Base-by-base conservation (phyloP, 2,888 invertebrate species). In the Hetaerina titia region DNA sequence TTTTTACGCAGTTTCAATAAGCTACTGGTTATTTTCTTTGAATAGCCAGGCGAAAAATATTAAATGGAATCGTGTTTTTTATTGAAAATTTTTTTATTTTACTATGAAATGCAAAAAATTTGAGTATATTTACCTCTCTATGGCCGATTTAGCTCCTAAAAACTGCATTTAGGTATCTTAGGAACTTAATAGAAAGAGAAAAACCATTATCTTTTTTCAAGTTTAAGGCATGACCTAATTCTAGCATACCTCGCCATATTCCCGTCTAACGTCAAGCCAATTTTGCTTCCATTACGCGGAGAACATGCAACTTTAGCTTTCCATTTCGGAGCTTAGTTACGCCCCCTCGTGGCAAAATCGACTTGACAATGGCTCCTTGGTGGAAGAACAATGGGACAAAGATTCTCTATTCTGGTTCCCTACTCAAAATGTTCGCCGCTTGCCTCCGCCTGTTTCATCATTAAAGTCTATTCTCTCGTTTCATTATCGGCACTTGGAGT, bases 381-480 rank as follows among this genome's bases (percentile, higher is more conserved):
- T 90, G 31, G 19, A 19, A 19, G 90, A 56, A 90, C 64, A 90
- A 64, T 90, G 56, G 64, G 22, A 22, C 45, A 90, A 64, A 90
- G 90, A 90, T 45, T 31, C 45, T 19, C 69, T 64, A 45, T 63
- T 31, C 45, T 45, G 90, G 63, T 22, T 45, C 45, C 45, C n/a
- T 22, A 45, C 45, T 90, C 7, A 64, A 69, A 56, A 31, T 25
- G 45, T 45, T 45, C 69, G 6, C 64, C 63, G 45, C 45, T 90
- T 19, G 45, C 11, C 64, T 31, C 31, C 64, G 64, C 64, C 25
- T 64, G 64, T 17, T 90, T 90, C 64, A 90, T 90, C 90, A 64
- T 90, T 45, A 64, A 90, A 90, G 45, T 45, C 90, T 90, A 45
- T 64, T 90, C 64, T 45, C 64, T 22, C 45, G 64, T 90, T 90